Percentiles rank a stretch among this genome's conserved stretches.
These are phyloP conservation scores for Entelurus aequoreus DNA, from an alignment of 2,113 vertebrate species.

Conservation along the genomic window DNA sequence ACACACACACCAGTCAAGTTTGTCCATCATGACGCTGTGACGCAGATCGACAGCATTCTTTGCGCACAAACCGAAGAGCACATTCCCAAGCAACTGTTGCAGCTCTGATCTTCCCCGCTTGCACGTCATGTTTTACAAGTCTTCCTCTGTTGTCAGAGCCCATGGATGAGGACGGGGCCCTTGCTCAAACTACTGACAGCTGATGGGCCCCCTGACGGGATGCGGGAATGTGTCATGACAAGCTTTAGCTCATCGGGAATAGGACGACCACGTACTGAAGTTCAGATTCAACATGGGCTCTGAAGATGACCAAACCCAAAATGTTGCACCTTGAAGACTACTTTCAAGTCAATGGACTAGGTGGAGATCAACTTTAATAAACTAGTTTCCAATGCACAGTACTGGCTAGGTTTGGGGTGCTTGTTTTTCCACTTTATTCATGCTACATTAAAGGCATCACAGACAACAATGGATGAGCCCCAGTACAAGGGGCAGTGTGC, in stretches of 20 bases:
- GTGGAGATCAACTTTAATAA: no score
- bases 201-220: constrained; percentile 24
- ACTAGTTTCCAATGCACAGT: no score
- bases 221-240: constrained; percentile 38
- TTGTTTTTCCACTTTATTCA: no score
- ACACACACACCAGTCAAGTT: constrained; percentile 24
- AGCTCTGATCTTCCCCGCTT: constrained; percentile 42
- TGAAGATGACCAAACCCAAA: neutral
- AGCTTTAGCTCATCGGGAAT: constrained; percentile 28
- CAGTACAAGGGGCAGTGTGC: no score
- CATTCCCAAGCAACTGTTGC: constrained; percentile 42
- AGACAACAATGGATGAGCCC: no score
- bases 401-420: no score
- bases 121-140: constrained; percentile 55
- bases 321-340: no score
- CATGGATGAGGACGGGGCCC: neutral
- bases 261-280: constrained; percentile 8
- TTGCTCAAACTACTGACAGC: constrained; percentile 29
- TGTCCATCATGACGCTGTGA: constrained; percentile 50
- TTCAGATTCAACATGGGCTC: constrained; percentile 10
- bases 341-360: no score
- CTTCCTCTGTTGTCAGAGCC: constrained; percentile 30
- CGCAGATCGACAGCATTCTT: constrained; percentile 61
- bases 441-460: no score
- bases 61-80: constrained; percentile 42